A percentile compares a stretch with the other conserved stretches of the same genome.
Conservation (phyloP, 2,797 vertebrate species). For the Galagoides demidoff region DNA sequence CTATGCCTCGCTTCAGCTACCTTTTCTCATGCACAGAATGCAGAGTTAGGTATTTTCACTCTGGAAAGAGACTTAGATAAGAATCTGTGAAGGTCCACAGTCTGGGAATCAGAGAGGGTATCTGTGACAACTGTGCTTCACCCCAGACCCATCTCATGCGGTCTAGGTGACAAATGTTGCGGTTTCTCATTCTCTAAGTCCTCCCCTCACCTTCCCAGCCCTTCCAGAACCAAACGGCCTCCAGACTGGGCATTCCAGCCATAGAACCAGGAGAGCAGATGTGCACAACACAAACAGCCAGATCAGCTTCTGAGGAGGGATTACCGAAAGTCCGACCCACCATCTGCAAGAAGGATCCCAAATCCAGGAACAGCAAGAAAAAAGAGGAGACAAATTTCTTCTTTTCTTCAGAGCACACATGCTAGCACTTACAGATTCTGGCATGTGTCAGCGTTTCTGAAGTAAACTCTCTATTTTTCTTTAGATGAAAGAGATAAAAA, state of each 20-base stretch:
- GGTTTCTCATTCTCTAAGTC: neutral
- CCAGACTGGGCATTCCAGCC: neutral
- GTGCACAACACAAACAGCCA: neutral
- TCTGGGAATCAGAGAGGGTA: neutral
- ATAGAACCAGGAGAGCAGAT: neutral
- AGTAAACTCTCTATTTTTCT: constrained; percentile 72
- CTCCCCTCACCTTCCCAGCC: neutral
- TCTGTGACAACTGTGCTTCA: neutral
- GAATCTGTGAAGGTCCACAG: neutral
- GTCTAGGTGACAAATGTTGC: neutral
- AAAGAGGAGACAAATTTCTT: constrained; percentile 16
- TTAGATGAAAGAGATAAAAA: constrained; percentile 75
- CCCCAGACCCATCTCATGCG: neutral
- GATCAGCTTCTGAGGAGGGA: neutral
- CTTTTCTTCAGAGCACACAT: constrained; percentile 63
- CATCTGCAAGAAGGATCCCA: neutral
- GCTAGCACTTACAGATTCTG: constrained; percentile 61
- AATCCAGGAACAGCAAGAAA: constrained; percentile 26
- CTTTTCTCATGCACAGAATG: neutral
- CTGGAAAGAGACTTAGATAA: neutral
- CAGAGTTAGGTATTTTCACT: neutral
- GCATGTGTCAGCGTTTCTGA: constrained; percentile 69
- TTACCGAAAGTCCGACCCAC: neutral
- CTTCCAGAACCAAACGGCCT: neutral
- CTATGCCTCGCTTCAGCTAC: neutral